Percentiles rank a stretch among this genome's conserved stretches.
Conservation (phyloP, 2,797 vertebrate genomes). For the Sibirionetta formosa region DNA sequence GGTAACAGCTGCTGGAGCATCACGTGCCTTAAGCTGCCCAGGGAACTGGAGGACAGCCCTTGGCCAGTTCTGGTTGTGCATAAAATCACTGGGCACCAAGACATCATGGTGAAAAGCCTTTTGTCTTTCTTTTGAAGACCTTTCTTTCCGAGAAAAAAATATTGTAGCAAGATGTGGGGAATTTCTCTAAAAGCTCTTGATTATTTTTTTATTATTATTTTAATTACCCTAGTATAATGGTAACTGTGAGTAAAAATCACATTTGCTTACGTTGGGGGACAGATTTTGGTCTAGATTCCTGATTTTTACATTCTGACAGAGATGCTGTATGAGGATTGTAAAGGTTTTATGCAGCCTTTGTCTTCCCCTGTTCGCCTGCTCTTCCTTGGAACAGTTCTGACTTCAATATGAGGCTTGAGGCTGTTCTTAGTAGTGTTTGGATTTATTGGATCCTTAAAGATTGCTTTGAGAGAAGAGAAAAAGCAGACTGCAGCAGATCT, state of each 20-base stretch:
- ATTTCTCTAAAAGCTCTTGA: not conserved
- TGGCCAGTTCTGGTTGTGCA: not conserved
- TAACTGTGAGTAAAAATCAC: fast-evolving
- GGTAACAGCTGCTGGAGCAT: not conserved
- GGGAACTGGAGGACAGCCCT: not conserved
- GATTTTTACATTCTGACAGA: not conserved
- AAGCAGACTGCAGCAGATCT: not conserved
- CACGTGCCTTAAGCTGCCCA: fast-evolving
- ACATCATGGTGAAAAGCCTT: not conserved
- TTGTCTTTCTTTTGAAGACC: not conserved
- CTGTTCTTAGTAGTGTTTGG: not conserved
- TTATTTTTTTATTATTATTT: not conserved
- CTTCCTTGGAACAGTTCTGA: not conserved
- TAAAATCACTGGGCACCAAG: fast-evolving
- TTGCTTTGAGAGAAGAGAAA: not conserved
- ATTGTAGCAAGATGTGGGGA: fast-evolving
- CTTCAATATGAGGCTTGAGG: not conserved
- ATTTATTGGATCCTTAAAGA: not conserved
- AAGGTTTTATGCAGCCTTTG: not conserved
- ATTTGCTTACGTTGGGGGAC: fast-evolving
- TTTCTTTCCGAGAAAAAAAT: not conserved
- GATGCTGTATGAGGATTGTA: not conserved
- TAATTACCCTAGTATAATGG: not conserved
- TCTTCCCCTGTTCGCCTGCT: not conserved
- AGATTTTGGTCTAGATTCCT: not conserved